Evolutionary conservation across 1,140 invertebrate species (phyloP).

Genomic region (Pseudachorutes palmiensis): DNA sequence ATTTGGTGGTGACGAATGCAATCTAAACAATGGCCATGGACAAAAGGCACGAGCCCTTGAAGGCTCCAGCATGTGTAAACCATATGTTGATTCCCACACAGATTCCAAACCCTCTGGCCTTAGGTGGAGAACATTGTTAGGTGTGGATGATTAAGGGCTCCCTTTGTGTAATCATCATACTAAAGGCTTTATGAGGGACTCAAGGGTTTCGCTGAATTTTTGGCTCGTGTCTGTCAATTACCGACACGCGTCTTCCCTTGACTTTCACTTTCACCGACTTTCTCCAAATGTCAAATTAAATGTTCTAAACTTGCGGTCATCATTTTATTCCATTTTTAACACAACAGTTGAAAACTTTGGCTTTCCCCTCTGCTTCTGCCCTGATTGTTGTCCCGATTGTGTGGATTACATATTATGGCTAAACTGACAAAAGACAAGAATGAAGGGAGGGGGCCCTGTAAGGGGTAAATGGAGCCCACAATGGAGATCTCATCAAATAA

Average conservation of each 20-base stretch:
- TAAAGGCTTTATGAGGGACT: no score
- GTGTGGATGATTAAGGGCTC: background rate
- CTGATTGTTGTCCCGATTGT: background rate
- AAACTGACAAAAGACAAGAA: background rate
- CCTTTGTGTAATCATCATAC: background rate
- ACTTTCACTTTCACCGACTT: background rate
- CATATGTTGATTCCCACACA: conserved; percentile 36
- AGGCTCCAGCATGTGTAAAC: conserved; percentile 28
- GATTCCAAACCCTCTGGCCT: conserved; percentile 8
- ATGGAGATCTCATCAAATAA: no score
- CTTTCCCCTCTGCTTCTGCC: no score
- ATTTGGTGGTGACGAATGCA: no score
- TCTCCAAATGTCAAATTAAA: no score
- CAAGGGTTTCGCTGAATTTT: no score
- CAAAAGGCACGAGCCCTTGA: background rate
- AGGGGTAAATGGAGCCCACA: background rate
- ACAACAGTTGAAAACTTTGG: no score
- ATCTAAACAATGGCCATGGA: no score
- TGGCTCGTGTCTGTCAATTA: no score
- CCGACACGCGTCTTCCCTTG: conserved; percentile 8
- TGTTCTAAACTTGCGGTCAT: no score
- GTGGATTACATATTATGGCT: background rate
- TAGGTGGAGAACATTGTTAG: no score
- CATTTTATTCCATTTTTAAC: no score
- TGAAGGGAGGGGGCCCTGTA: background rate